phyloP scores from a whole-genome alignment of 2,113 vertebrate species.

The Cyanoramphus novaezelandiae region DNA sequence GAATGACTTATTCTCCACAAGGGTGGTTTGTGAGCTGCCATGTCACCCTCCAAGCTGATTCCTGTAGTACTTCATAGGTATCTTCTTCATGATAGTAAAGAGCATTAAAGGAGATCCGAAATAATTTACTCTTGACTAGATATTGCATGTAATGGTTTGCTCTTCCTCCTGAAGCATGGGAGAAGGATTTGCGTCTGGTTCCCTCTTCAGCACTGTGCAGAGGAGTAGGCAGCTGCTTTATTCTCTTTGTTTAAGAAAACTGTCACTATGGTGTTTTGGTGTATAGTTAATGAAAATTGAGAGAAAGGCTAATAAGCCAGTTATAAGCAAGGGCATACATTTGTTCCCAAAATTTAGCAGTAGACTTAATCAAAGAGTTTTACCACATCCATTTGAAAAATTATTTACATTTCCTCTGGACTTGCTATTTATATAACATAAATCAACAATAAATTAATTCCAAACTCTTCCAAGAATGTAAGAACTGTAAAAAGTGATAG shows the following conservation, averaged over 20 bases:
- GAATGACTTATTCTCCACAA: not conserved
- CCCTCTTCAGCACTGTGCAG: not conserved
- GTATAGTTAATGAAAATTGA: not conserved
- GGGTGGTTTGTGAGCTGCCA: not conserved
- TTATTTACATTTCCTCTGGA: not conserved
- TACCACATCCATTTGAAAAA: not conserved
- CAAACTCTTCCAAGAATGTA: not conserved
- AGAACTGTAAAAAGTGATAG: not conserved
- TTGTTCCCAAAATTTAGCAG: not conserved
- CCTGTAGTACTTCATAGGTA: not conserved
- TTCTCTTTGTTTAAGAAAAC: not conserved
- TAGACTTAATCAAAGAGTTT: not conserved
- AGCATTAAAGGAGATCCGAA: not conserved
- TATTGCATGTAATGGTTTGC: not conserved
- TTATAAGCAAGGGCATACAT: not conserved
- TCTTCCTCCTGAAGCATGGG: not conserved
- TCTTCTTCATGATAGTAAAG: not conserved
- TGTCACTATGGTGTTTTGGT: not conserved
- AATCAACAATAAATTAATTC: not conserved
- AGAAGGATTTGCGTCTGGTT: not conserved
- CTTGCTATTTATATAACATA: not conserved
- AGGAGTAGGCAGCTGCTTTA: not conserved
- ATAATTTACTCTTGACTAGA: not conserved
- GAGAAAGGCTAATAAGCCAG: not conserved
- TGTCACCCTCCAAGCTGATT: not conserved